phyloP scores from a whole-genome alignment of 2,888 invertebrate genomes.

The Drosophila anomalipes region DNA sequence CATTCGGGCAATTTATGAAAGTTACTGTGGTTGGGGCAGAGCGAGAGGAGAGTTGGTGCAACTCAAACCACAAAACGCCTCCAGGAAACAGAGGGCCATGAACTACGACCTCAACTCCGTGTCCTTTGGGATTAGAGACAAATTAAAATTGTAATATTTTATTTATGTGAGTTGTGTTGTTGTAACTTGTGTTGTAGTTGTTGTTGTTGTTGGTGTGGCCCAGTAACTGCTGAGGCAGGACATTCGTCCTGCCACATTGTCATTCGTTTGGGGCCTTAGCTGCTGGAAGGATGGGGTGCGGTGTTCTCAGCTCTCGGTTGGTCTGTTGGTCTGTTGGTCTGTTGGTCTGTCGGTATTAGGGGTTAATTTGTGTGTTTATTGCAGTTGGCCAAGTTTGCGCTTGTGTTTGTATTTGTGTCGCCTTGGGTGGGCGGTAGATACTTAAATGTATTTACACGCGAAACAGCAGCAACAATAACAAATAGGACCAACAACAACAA shows the following conservation, averaged over 20 bases:
- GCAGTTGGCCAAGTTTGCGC: conserved; percentile 76
- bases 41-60: background rate
- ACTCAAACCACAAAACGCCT: conserved; percentile 26
- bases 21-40: conserved; percentile 10
- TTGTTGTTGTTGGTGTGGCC: conserved; percentile 18
- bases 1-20: conserved; percentile 60
- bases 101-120: conserved; percentile 46
- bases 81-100: conserved; percentile 37
- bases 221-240: conserved; percentile 49
- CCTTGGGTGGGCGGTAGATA: conserved; percentile 58
- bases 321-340: conserved; percentile 19
- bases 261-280: conserved; percentile 26
- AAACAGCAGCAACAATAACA: conserved; percentile 45
- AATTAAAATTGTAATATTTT: conserved; percentile 81
- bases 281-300: background rate
- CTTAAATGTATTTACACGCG: conserved; percentile 77
- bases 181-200: conserved; percentile 12
- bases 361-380: conserved; percentile 81
- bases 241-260: conserved; percentile 52
- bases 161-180: conserved; percentile 67
- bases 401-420: conserved; percentile 45
- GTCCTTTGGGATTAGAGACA: conserved; percentile 76
- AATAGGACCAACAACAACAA: conserved; percentile 32
- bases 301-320: background rate
- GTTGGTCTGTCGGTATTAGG: conserved; percentile 67